Conservation (phyloP, 1,140 invertebrate species). For the Bombyx mandarina region DNA sequence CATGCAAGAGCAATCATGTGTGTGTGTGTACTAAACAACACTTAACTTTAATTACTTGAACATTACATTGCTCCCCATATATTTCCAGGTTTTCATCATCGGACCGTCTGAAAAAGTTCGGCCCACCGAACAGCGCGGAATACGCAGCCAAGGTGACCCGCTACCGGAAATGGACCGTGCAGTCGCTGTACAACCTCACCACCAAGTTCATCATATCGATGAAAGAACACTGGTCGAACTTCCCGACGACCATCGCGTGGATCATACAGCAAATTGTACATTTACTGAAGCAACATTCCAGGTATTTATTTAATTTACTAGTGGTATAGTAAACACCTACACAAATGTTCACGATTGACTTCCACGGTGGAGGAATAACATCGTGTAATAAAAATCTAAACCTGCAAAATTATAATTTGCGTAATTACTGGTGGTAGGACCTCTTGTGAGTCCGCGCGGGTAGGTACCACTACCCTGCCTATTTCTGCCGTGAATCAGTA, state of each 20-base stretch:
- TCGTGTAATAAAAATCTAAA: no score
- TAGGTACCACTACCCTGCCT: no score
- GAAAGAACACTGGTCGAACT: constrained; percentile 90
- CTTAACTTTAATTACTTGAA: no score
- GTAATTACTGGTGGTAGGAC: no score
- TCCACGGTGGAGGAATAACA: no score
- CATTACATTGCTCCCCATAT: constrained; percentile 2
- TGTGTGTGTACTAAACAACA: no score
- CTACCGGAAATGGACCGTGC: constrained; percentile 85
- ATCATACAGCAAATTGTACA: constrained; percentile 83
- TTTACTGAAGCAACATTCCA: constrained; percentile 75
- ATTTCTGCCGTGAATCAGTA: no score
- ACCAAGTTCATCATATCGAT: constrained; percentile 89
- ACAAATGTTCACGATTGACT: no score
- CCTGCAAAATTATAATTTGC: no score
- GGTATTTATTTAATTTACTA: constrained; percentile 26
- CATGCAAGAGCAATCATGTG: no score
- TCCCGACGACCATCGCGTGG: constrained; percentile 89
- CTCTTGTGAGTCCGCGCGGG: no score
- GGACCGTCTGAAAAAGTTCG: constrained; percentile 85
- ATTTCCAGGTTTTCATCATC: constrained; percentile 74
- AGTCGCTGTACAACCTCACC: constrained; percentile 85
- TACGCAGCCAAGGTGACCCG: constrained; percentile 80
- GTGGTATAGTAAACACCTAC: no score
- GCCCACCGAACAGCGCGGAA: constrained; percentile 76